These are phyloP conservation scores for Hoplias malabaricus DNA, from an alignment of 2,113 vertebrate genomes.

Conservation along the genomic window DNA sequence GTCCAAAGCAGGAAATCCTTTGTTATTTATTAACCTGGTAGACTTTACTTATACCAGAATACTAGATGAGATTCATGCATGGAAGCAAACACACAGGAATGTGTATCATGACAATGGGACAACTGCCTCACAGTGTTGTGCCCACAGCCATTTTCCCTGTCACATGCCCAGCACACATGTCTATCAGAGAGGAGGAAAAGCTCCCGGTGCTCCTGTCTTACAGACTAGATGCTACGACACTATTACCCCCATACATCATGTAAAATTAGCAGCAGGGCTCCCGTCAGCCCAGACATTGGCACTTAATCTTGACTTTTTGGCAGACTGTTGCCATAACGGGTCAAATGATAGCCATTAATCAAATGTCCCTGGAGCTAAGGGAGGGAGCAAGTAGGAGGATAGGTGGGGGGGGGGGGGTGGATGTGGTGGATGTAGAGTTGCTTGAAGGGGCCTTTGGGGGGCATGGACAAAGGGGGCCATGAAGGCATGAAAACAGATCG, in stretches of 20 bases:
- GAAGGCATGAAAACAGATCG: slow-evolving; percentile 45
- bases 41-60: too few species aligned
- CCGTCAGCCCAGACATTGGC: slow-evolving; percentile 74
- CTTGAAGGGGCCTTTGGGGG: slow-evolving; percentile 34
- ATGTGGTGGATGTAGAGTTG: neutral
- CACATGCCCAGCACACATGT: slow-evolving; percentile 18
- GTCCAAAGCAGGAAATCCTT: too few species aligned
- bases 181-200: slow-evolving; percentile 30
- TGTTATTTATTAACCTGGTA: too few species aligned
- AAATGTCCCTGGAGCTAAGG: slow-evolving; percentile 62
- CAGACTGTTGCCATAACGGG: slow-evolving; percentile 82
- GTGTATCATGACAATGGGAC: neutral
- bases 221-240: slow-evolving; percentile 66
- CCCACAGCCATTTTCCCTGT: slow-evolving; percentile 11
- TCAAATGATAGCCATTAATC: slow-evolving; percentile 83
- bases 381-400: slow-evolving; percentile 12
- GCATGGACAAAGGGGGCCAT: neutral
- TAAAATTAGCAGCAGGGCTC: slow-evolving; percentile 79
- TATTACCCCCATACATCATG: slow-evolving; percentile 79
- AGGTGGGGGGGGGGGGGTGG: slow-evolving; percentile 40
- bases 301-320: slow-evolving; percentile 82
- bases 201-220: slow-evolving; percentile 32
- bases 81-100: neutral
- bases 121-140: neutral
- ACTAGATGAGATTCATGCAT: neutral